A percentile compares a stretch with the other conserved stretches of the same genome.
Evolutionary conservation across 2,888 invertebrate species (phyloP).

Genomic region (Cabera pusaria): DNA sequence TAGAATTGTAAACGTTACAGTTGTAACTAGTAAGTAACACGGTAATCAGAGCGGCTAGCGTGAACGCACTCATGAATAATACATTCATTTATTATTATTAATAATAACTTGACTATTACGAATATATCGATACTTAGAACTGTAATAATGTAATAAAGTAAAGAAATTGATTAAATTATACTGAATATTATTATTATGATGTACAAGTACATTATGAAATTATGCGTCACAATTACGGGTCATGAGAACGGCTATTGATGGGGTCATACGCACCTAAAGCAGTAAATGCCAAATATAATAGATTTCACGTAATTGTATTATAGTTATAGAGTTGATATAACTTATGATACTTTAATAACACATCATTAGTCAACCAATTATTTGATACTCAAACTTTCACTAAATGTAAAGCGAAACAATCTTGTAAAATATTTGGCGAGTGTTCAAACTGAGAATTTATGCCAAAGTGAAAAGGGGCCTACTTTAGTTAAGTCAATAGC

Average conservation of each 20-base stretch:
- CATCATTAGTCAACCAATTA: neutral
- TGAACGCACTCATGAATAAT: no score
- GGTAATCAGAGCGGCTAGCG: constrained; percentile 16
- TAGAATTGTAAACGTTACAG: constrained; percentile 11
- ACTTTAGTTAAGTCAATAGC: constrained; percentile 9
- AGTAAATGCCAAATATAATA: constrained; percentile 19
- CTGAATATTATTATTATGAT: no score
- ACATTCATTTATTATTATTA: no score
- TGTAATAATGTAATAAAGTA: no score
- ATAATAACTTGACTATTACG: no score
- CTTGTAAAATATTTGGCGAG: constrained; percentile 20
- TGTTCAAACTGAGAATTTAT: constrained; percentile 15
- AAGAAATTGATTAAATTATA: no score
- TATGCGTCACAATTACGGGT: constrained; percentile 11
- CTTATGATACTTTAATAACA: constrained; percentile 12
- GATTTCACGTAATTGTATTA: constrained; percentile 3
- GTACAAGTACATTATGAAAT: no score
- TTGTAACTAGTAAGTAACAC: constrained; percentile 5
- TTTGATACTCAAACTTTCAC: constrained; percentile 13
- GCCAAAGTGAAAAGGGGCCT: constrained; percentile 16
- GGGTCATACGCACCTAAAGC: neutral
- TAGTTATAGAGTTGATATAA: constrained; percentile 1
- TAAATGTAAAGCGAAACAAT: constrained; percentile 9
- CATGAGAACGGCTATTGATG: constrained; percentile 5
- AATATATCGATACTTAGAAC: no score